Percentiles rank a stretch among this genome's conserved stretches.
Evolutionary conservation across 64 coral and sea anemone genomes (phyloP).

Genomic region (Cladopsammia gracilis): DNA sequence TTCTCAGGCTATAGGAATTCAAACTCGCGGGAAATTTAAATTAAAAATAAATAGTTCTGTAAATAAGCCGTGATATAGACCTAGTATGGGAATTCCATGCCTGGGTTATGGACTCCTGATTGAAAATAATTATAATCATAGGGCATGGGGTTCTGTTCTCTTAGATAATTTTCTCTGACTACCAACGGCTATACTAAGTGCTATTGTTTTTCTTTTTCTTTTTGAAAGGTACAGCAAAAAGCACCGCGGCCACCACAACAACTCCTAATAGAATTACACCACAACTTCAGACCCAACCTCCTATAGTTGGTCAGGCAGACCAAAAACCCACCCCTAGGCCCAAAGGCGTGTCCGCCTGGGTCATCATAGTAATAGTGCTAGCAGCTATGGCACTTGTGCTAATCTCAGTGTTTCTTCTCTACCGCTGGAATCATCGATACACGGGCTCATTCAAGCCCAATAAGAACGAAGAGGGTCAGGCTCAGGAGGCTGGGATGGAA

Average conservation of each 20-base stretch:
- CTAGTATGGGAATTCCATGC: no score
- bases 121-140: no score
- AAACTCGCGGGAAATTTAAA: no score
- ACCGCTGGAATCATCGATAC: slow-evolving; percentile 93
- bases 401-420: slow-evolving; percentile 82
- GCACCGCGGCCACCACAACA: not conserved
- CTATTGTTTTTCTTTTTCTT: not conserved
- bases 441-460: slow-evolving; percentile 90
- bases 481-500: slow-evolving; percentile 19
- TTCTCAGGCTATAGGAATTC: no score
- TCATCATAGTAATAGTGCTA: slow-evolving; percentile 78
- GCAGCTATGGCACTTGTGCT: slow-evolving; percentile 77
- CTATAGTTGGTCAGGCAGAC: no score
- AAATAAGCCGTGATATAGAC: no score
- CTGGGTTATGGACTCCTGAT: no score
- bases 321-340: slow-evolving; percentile 1
- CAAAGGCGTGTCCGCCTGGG: slow-evolving; percentile 67
- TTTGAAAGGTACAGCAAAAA: not conserved
- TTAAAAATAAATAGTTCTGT: no score
- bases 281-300: not conserved
- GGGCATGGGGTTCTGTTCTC: no score
- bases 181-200: not conserved
- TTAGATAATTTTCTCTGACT: no score
- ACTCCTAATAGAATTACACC: not conserved
- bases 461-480: slow-evolving; percentile 48